phyloP scores from a whole-genome alignment of 2,888 invertebrate genomes.

The Orthosia incerta region DNA sequence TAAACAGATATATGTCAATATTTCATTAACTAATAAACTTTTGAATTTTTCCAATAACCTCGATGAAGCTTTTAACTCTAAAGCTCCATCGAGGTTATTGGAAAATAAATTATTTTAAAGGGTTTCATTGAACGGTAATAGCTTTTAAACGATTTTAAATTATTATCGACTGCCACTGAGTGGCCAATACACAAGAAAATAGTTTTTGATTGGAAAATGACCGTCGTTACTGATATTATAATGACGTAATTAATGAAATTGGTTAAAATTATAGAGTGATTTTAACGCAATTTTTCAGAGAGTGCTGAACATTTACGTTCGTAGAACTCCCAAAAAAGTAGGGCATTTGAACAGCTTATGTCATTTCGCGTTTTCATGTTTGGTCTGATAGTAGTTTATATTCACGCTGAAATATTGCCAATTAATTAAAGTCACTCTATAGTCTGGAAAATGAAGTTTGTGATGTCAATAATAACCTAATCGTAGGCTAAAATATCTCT shows the following conservation, averaged over 20 bases:
- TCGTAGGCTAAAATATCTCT: no score
- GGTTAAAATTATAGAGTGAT: not conserved
- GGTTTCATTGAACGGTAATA: not conserved
- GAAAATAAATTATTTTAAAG: conserved; percentile 31
- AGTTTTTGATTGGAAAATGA: not conserved
- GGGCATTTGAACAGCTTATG: no score
- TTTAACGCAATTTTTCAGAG: not conserved
- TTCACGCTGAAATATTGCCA: no score
- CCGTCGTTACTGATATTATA: not conserved
- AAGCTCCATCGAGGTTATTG: conserved; percentile 17
- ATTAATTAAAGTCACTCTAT: no score
- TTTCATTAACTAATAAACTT: not conserved
- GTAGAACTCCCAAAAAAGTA: no score
- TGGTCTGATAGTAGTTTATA: no score
- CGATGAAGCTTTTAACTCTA: no score
- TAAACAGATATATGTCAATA: not conserved
- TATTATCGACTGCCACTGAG: not conserved
- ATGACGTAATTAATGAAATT: not conserved
- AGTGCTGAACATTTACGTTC: no score
- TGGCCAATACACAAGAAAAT: not conserved
- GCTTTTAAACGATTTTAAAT: conserved; percentile 4
- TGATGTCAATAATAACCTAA: no score
- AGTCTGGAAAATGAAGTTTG: no score
- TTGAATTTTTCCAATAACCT: not conserved
- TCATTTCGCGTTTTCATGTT: no score